Conservation (phyloP, 2,113 vertebrate species). For the Peromyscus leucopus region DNA sequence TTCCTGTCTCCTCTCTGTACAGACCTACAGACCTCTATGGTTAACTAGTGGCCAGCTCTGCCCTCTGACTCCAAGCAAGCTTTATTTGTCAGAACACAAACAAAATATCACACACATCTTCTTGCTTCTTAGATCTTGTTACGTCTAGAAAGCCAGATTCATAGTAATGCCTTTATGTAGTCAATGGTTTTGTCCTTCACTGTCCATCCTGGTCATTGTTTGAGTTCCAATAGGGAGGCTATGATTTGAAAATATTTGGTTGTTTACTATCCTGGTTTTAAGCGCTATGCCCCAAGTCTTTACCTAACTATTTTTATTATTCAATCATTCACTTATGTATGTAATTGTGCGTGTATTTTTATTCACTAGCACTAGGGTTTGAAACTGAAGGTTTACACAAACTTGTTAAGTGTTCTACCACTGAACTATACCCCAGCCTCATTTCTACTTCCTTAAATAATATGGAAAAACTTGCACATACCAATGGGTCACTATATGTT, state of each 20-base stretch:
- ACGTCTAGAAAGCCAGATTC: not conserved
- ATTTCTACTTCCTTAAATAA: not conserved
- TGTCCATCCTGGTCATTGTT: not conserved
- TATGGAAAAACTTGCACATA: not conserved
- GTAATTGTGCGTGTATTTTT: not conserved
- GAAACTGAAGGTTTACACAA: not conserved
- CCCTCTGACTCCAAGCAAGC: too few relatives aligned
- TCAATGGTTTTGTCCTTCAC: not conserved
- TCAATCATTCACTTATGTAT: not conserved
- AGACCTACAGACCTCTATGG: too few relatives aligned
- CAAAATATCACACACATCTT: too few relatives aligned
- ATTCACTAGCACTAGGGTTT: not conserved
- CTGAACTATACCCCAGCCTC: not conserved
- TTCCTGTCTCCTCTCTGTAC: too few relatives aligned
- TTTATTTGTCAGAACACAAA: too few relatives aligned
- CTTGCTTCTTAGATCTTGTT: not conserved
- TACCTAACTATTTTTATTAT: not conserved
- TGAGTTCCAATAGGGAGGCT: not conserved
- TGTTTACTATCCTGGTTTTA: conserved; percentile 12
- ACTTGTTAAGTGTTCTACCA: not conserved
- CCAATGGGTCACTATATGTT: not conserved
- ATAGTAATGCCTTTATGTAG: not conserved
- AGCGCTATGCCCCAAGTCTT: not conserved
- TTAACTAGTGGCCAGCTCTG: too few relatives aligned
- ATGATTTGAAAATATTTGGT: not conserved